phyloP scores from a whole-genome alignment of 2,113 vertebrate species.

The Solenodon paradoxus region DNA sequence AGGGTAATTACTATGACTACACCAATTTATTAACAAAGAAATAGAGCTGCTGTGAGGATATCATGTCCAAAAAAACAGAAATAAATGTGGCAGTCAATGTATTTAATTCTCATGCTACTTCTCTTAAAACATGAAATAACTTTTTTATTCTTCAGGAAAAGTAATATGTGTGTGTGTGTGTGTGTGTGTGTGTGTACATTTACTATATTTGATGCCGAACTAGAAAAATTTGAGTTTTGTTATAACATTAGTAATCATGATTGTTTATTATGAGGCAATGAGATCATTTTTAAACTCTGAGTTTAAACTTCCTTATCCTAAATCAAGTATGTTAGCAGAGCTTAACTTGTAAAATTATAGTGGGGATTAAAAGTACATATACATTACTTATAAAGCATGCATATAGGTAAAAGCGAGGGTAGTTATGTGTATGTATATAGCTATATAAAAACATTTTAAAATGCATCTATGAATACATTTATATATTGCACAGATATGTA shows the following conservation, averaged over 20 bases:
- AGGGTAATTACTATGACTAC: background rate
- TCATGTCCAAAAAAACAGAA: background rate
- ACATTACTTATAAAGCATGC: background rate
- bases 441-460: background rate
- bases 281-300: background rate
- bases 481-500: no score
- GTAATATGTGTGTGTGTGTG: no score
- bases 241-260: background rate
- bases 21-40: background rate
- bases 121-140: no score
- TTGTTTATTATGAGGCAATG: background rate
- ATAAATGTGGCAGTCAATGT: background rate
- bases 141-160: no score
- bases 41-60: background rate
- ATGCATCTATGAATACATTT: no score
- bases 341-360: background rate
- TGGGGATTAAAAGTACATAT: background rate
- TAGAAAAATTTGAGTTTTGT: background rate
- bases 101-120: background rate
- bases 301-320: background rate
- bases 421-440: background rate
- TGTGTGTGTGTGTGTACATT: no score
- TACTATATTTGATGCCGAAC: background rate
- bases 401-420: background rate
- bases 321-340: background rate